Base-by-base conservation (phyloP, 2,797 vertebrate genomes). In the Gymnoscopelus braueri region DNA sequence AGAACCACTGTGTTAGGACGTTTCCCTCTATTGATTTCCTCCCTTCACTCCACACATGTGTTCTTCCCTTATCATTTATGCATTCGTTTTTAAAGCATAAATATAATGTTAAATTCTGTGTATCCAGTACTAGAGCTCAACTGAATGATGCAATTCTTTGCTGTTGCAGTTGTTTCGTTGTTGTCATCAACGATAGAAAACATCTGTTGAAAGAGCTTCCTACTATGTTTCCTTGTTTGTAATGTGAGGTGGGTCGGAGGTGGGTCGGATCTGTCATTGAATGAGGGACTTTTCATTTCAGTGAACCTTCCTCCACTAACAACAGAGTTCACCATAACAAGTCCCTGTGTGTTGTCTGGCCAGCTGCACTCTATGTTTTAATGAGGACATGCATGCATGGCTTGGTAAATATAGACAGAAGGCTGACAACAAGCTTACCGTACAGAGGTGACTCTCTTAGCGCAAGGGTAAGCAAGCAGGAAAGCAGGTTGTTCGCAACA, bases 341-440 rank as follows among this genome's bases (percentile, higher is more conserved):
- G 66, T 50, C 66, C 57, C 68, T 19, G 60, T 68, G 68, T 75
- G 75, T 75, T 68, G 65, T 79, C 63, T 60, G 14, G 62, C 59
- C 77, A 85, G 79, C 81, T 86, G 78, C 74, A 70, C 83, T 69
- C 64, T 63, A 23, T 4, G 62, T 80, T 88, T 88, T 88, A 86
- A 90, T 82, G 82, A 87, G 78, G 68, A 83, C 82, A 79, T 11
- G 11, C 39, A 32, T 78, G 82, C 71, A 13, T 13, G 74, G 62
- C 77, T 80, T 5, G 2, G 82, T 82, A 84, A 86, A 88, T 83
- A 89, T 63, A 78, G 47, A 71, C 75, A 65, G 72, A 52, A 77
- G 77, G 63, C 64, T 69, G 61, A 82, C 82, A 82, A 86, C 72
- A 71, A 65, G 63, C 67, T 66, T 54, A 69, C 62, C 69, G 74